These are phyloP conservation scores for Anthophora plumipes DNA, from an alignment of 2,888 invertebrate species.

Conservation along the genomic window DNA sequence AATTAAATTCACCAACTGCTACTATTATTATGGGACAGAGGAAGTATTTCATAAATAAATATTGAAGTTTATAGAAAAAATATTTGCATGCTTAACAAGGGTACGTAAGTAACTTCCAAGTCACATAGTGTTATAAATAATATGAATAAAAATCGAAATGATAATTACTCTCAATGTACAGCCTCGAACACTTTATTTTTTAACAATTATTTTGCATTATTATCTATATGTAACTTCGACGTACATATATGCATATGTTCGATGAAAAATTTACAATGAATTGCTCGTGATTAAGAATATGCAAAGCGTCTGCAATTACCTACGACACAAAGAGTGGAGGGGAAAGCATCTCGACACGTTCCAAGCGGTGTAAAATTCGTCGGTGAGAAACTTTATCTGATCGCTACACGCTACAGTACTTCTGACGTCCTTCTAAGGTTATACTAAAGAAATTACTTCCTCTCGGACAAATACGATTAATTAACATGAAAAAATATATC, in stretches of 20 bases:
- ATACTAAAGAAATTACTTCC: conserved; percentile 45
- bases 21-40: too few species aligned
- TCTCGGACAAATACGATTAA: conserved; percentile 54
- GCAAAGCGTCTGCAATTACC: conserved; percentile 16
- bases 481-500: conserved; percentile 43
- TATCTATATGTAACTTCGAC: too few species aligned
- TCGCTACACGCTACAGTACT: conserved; percentile 33
- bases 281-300: conserved; percentile 2
- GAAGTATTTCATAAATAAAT: too few species aligned
- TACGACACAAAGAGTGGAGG: conserved; percentile 8
- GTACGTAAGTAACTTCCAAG: too few species aligned
- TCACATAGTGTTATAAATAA: too few species aligned
- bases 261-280: background rate
- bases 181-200: too few species aligned
- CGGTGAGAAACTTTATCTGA: conserved; percentile 54
- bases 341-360: conserved; percentile 8
- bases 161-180: too few species aligned
- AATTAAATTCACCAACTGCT: too few species aligned
- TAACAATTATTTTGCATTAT: too few species aligned
- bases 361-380: conserved; percentile 31
- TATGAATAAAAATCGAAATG: too few species aligned
- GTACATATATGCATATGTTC: background rate
- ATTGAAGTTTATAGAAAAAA: too few species aligned
- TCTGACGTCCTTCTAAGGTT: conserved; percentile 42
- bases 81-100: too few species aligned